These are phyloP conservation scores for Chaetops frenatus DNA, from an alignment of 2,113 vertebrate genomes.

Conservation along the genomic window DNA sequence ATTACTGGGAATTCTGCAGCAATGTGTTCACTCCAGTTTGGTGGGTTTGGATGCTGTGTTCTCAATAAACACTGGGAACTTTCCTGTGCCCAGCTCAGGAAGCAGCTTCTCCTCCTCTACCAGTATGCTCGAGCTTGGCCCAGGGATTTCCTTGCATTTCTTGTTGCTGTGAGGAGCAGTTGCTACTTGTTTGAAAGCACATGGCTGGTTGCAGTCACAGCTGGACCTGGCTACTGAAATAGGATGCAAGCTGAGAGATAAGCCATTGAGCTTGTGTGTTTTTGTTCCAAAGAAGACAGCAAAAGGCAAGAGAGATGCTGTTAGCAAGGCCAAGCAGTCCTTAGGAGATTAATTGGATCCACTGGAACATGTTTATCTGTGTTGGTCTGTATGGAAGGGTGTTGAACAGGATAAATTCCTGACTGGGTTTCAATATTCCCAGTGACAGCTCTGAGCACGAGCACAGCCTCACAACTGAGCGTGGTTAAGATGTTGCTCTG, in stretches of 20 bases:
- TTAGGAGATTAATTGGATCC: slow-evolving; percentile 62
- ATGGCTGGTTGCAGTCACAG: slow-evolving; percentile 42
- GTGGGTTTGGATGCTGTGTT: neutral
- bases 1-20: neutral
- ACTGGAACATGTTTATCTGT: slow-evolving; percentile 31
- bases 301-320: neutral
- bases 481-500: neutral
- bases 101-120: neutral
- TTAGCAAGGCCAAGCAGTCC: slow-evolving; percentile 27
- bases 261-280: neutral
- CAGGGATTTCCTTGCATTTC: neutral
- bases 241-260: slow-evolving; percentile 46
- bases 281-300: slow-evolving; percentile 24
- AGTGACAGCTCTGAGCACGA: neutral
- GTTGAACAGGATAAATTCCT: slow-evolving; percentile 41
- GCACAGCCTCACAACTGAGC: rapidly evolving
- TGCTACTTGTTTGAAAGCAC: neutral
- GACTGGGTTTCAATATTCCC: neutral
- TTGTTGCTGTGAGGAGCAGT: neutral
- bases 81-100: neutral
- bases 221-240: slow-evolving; percentile 36
- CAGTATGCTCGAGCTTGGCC: neutral
- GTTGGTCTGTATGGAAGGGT: neutral
- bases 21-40: neutral
- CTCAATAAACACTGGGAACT: neutral